Conservation (phyloP, 2,888 invertebrate genomes). For the Drosophila cracens region DNA sequence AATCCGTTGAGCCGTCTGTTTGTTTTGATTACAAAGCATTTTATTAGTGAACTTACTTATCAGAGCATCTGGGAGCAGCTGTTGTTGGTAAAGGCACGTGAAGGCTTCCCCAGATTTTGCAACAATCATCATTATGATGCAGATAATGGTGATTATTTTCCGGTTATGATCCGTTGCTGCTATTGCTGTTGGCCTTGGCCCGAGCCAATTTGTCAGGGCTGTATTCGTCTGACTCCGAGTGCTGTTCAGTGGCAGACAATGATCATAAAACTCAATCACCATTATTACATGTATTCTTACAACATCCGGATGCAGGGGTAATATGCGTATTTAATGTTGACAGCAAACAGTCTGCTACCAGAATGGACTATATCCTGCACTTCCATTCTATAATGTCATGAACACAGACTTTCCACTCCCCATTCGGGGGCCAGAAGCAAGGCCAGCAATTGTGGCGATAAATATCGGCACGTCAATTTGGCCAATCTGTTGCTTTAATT, state of each 20-base stretch:
- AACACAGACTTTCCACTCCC: conserved; percentile 48
- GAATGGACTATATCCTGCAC: conserved; percentile 31
- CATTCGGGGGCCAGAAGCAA: conserved; percentile 37
- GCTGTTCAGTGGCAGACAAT: conserved; percentile 57
- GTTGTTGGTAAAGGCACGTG: conserved; percentile 22
- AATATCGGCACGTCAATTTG: conserved; percentile 23
- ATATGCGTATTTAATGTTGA: conserved; percentile 18
- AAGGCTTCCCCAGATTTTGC: conserved; percentile 17
- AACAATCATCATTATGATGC: conserved; percentile 17
- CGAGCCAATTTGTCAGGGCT: conserved; percentile 60
- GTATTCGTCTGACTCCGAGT: conserved; percentile 4
- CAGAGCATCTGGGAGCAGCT: conserved; percentile 29
- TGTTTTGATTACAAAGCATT: conserved; percentile 59
- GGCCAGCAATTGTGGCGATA: conserved; percentile 19
- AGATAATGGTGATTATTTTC: conserved; percentile 40
- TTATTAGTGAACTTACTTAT: conserved; percentile 40
- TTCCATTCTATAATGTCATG: conserved; percentile 56
- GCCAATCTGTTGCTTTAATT: conserved; percentile 38
- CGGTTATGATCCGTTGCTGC: conserved; percentile 47
- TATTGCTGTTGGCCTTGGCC: conserved; percentile 60
- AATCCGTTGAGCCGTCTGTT: conserved; percentile 27
- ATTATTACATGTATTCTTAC: conserved; percentile 73
- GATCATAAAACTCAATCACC: conserved; percentile 71
- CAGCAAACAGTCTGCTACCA: neutral
- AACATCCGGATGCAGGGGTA: conserved; percentile 37